A percentile compares a stretch with the other conserved stretches of the same genome.
phyloP scores from a whole-genome alignment of 2,113 vertebrate species.

The Hemiscyllium ocellatum region DNA sequence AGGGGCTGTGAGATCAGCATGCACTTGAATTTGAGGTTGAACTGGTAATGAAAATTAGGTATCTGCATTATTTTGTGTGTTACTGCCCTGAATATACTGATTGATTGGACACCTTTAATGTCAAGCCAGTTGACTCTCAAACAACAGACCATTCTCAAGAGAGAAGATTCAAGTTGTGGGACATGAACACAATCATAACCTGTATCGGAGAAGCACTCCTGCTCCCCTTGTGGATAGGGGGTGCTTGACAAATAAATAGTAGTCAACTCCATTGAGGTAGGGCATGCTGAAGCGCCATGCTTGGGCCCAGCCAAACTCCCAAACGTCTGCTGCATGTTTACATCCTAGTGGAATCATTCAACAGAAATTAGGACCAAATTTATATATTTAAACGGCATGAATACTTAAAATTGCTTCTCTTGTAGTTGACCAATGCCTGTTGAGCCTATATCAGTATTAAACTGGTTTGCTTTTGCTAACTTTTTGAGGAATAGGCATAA shows the following conservation, averaged over 20 bases:
- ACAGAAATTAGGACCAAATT: background rate
- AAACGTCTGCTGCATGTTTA: background rate
- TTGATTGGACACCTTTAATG: background rate
- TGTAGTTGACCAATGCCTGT: background rate
- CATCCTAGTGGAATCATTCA: background rate
- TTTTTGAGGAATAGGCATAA: background rate
- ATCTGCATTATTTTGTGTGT: background rate
- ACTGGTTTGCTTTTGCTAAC: background rate
- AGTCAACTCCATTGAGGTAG: background rate
- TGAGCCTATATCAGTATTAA: background rate
- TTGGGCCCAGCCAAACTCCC: background rate
- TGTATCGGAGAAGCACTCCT: background rate
- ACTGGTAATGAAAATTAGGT: background rate
- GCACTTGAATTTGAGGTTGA: background rate
- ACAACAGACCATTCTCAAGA: background rate
- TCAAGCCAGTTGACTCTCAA: background rate
- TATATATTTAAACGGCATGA: background rate
- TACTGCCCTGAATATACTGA: background rate
- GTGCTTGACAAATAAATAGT: background rate
- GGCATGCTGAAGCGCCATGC: background rate
- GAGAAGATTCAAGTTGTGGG: background rate
- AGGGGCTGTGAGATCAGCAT: background rate
- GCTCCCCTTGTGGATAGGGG: background rate
- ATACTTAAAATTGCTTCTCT: background rate
- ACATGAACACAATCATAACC: background rate